phyloP scores from a whole-genome alignment of 1,140 invertebrate genomes.

The Eciton burchellii region DNA sequence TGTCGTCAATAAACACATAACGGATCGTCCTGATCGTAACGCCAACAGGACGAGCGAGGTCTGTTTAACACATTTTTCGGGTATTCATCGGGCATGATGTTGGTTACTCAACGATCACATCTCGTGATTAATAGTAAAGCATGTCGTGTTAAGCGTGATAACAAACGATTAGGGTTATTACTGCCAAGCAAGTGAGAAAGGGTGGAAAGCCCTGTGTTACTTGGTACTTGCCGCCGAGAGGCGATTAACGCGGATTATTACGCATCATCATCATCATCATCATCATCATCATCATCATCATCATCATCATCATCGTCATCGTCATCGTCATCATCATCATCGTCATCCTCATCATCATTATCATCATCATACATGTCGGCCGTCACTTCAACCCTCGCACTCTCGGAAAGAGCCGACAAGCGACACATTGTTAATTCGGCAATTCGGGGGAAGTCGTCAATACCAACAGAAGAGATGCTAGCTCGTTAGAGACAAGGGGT shows the following conservation, averaged over 20 bases:
- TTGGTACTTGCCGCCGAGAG: slow-evolving; percentile 32
- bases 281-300: no score
- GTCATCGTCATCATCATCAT: no score
- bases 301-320: no score
- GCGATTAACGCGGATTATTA: slow-evolving; percentile 25
- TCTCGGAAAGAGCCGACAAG: slow-evolving; percentile 50
- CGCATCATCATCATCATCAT: no score
- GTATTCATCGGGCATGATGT: neutral
- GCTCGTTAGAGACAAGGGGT: slow-evolving; percentile 57
- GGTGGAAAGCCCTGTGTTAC: slow-evolving; percentile 46
- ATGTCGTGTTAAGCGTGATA: slow-evolving; percentile 59
- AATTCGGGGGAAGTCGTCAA: slow-evolving; percentile 53
- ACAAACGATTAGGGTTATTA: slow-evolving; percentile 71
- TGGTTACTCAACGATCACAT: slow-evolving; percentile 35
- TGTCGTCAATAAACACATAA: neutral
- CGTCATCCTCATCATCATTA: no score
- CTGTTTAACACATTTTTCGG: slow-evolving; percentile 8
- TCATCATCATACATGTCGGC: no score
- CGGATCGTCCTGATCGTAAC: slow-evolving; percentile 3
- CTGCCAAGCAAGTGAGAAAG: slow-evolving; percentile 77
- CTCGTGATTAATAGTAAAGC: slow-evolving; percentile 67
- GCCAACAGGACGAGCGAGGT: neutral
- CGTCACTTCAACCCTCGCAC: slow-evolving; percentile 27
- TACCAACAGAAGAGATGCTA: slow-evolving; percentile 62
- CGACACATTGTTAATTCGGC: slow-evolving; percentile 74